Evolutionary conservation across 2,797 vertebrate species (phyloP), one percentile per base, ranked within the genome.

Genomic region (Semotilus atromaculatus): DNA sequence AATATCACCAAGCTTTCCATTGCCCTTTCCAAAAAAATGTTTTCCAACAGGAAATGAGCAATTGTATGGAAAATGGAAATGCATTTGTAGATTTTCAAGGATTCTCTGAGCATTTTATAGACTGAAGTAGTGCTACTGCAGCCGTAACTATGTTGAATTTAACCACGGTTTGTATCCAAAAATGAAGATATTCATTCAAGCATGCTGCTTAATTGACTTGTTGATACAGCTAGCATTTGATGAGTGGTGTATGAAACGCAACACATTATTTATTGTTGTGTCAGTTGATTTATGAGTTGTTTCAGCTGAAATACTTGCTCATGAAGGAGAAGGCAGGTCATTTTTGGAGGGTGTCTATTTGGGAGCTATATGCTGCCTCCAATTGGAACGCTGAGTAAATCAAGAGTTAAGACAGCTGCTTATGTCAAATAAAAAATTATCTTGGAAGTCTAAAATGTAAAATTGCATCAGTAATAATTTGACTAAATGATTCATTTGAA

Each of bases 291-390:
- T 75, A 84, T 43, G 71, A 62, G 48, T 76, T 66, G 70, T 66
- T 67, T 81, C 60, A 51, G 34, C 34, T 64, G 21, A 80, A 78
- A 23, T 58, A 40, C 14, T 29, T 34, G 43, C 64, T 76, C 43
- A 51, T 84, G 75, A 55, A 87, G 48, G 4, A 74, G 55, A 79
- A 67, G 34, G 29, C 62, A 43, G 72, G 62, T 81, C 66, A 77
- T 19, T 64, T 72, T 70, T 58, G 43, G 43, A 71, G 77, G 60
- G 76, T 62, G 72, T 76, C 71, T 87, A 60, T 84, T 84, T 84
- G 23, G n/a, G 82, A 80, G 60, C 45, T 55, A 86, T 83, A 80
- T 38, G n/a, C 74, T 48, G 48, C 34, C 67, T 64, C 43, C 64
- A 51, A 53, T 64, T 45, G 76, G 75, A 80, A 83, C 16, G 2